Percentiles rank a stretch among this genome's conserved stretches.
phyloP scores from a whole-genome alignment of 2,888 invertebrate genomes.

The Leucozona laternaria region DNA sequence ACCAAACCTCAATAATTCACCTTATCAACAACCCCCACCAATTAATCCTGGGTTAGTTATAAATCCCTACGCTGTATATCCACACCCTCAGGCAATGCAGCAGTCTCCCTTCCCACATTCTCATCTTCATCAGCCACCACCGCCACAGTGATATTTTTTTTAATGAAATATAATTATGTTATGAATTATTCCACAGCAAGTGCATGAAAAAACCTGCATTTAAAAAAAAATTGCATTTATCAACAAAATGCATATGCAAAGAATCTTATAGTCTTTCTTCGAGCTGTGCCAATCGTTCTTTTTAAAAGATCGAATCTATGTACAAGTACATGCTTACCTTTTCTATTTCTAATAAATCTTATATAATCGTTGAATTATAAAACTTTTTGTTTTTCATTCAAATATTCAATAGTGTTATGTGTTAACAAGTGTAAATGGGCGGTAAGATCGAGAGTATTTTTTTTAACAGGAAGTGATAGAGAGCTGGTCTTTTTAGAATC shows the following conservation, averaged over 20 bases:
- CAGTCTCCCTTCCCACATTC: constrained; percentile 59
- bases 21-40: neutral
- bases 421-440: too few species aligned
- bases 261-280: too few species aligned
- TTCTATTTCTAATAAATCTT: too few species aligned
- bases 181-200: neutral
- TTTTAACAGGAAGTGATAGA: too few species aligned
- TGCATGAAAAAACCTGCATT: neutral
- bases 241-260: neutral
- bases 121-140: constrained; percentile 31
- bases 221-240: neutral
- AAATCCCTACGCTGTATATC: constrained; percentile 63
- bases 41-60: constrained; percentile 49
- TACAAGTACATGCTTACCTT: too few species aligned
- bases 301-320: too few species aligned
- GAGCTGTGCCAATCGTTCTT: too few species aligned
- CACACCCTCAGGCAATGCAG: constrained; percentile 61
- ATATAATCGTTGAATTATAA: too few species aligned
- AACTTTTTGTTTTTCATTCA: too few species aligned
- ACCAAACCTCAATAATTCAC: constrained; percentile 51
- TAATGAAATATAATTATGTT: neutral
- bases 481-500: too few species aligned
- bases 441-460: too few species aligned
- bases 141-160: constrained; percentile 20
- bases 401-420: too few species aligned